phyloP scores from a whole-genome alignment of 2,888 invertebrate genomes.

The Cantharis rustica region DNA sequence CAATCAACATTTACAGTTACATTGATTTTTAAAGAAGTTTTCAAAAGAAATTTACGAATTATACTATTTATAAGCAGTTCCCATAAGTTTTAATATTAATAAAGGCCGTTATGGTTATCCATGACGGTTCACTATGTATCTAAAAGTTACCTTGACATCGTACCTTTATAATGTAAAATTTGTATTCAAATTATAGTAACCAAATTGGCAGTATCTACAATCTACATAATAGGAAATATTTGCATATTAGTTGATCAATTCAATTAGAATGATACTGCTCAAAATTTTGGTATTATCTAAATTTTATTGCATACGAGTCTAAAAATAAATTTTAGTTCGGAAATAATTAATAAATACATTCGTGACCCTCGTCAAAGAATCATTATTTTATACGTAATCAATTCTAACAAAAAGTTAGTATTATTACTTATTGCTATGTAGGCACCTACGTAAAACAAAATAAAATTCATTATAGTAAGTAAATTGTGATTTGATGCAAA shows the following conservation, averaged over 20 bases:
- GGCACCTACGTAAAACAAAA: not conserved
- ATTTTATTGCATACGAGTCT: not conserved
- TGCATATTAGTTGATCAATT: not conserved
- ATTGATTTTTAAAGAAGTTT: not conserved
- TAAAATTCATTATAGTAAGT: not conserved
- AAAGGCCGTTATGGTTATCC: not conserved
- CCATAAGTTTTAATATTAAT: not conserved
- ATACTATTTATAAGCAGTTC: not conserved
- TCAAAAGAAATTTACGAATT: not conserved
- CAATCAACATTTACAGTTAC: not conserved
- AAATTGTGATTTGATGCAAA: too few relatives aligned
- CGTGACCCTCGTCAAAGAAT: not conserved
- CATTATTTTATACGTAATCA: not conserved
- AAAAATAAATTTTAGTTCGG: not conserved
- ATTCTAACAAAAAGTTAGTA: not conserved
- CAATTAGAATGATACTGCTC: not conserved
- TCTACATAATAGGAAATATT: not conserved
- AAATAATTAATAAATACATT: not conserved
- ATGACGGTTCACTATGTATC: not conserved
- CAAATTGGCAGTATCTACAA: not conserved
- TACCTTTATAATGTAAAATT: not conserved
- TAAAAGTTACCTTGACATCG: not conserved
- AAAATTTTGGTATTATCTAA: not conserved
- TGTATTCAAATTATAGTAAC: not conserved
- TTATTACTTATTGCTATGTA: too few relatives aligned